These are phyloP conservation scores for Kryphioiulus occultus DNA, from an alignment of 2,888 invertebrate species.

Conservation along the genomic window DNA sequence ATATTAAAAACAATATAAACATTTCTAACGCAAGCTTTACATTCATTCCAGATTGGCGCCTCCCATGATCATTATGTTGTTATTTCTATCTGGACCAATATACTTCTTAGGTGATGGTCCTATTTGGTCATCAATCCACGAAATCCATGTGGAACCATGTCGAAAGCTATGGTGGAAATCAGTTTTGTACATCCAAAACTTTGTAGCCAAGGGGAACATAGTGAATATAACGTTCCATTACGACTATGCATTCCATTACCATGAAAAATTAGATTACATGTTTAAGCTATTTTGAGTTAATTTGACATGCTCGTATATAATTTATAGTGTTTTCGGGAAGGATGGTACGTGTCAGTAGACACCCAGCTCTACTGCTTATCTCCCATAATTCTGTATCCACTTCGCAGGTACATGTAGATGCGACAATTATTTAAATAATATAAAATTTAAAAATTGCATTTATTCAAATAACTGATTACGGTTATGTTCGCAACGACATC, in stretches of 20 bases:
- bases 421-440: too few species aligned
- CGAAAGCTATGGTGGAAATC: background rate
- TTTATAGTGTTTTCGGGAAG: background rate
- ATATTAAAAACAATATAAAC: background rate
- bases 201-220: too few species aligned
- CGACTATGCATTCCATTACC: background rate
- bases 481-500: too few species aligned
- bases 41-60: constrained; percentile 5
- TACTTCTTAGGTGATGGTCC: background rate
- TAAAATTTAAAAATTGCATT: too few species aligned
- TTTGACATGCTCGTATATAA: background rate
- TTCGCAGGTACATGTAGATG: background rate
- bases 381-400: background rate
- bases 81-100: background rate
- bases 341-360: constrained; percentile 35
- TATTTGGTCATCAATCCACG: background rate
- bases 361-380: background rate
- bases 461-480: too few species aligned
- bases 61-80: background rate
- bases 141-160: background rate
- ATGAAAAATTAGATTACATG: background rate
- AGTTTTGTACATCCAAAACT: background rate
- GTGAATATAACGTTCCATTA: background rate
- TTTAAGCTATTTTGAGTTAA: too few species aligned
- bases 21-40: background rate